Percentiles rank a stretch among this genome's conserved stretches.
These are phyloP conservation scores for Linepithema humile DNA, from an alignment of 1,140 invertebrate species.

Conservation along the genomic window DNA sequence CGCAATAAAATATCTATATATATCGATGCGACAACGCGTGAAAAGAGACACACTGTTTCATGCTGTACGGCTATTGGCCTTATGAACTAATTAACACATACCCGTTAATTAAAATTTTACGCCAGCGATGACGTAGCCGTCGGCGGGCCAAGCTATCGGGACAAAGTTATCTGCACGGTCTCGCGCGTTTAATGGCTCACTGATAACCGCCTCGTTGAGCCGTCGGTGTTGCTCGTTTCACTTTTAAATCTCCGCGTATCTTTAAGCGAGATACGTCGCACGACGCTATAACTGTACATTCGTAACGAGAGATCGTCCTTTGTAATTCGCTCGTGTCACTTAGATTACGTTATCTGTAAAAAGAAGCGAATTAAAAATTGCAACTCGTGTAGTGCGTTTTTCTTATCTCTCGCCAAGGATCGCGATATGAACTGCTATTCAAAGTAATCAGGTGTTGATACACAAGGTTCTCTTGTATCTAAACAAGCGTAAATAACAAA, in stretches of 20 bases:
- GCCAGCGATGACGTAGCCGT: constrained; percentile 47
- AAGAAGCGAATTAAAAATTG: background rate
- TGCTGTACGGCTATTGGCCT: constrained; percentile 4
- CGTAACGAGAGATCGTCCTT: constrained; percentile 15
- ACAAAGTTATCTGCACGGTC: constrained; percentile 30
- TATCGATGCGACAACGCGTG: background rate
- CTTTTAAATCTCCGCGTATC: constrained; percentile 13
- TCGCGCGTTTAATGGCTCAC: constrained; percentile 41
- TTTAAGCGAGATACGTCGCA: background rate
- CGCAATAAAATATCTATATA: background rate
- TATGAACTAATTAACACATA: constrained; percentile 75
- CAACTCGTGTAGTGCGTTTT: background rate
- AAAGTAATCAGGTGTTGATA: background rate
- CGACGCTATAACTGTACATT: background rate
- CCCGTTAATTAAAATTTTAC: constrained; percentile 77
- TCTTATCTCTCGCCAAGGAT: constrained; percentile 11
- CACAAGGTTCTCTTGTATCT: background rate
- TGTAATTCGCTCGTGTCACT: background rate
- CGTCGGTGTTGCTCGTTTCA: background rate
- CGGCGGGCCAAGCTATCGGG: constrained; percentile 5
- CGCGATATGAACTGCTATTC: background rate
- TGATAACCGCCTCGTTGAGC: constrained; percentile 27
- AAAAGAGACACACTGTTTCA: background rate
- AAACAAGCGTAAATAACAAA: constrained; percentile 15
- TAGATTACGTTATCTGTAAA: background rate